Conservation (phyloP, 2,888 invertebrate species). For the Ptycholaimellus sp. region DNA sequence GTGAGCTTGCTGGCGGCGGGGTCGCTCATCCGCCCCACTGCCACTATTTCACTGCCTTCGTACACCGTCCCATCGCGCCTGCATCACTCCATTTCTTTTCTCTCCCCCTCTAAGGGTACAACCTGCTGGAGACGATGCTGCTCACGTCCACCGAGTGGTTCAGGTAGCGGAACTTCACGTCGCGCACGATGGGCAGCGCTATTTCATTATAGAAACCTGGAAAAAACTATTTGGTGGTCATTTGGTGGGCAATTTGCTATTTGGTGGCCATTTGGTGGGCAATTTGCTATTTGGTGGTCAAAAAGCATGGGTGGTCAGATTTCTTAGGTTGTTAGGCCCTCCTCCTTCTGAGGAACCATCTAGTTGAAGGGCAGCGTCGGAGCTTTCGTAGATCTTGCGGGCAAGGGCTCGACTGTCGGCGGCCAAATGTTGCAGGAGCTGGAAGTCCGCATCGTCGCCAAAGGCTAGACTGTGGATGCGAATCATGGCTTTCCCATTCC, state of each 20-base stretch:
- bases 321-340: too few species aligned
- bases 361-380: constrained; percentile 43
- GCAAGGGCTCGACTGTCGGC: constrained; percentile 43
- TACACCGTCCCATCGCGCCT: constrained; percentile 36
- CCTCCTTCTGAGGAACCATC: too few species aligned
- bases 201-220: constrained; percentile 38
- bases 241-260: too few species aligned
- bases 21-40: constrained; percentile 38
- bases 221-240: too few species aligned
- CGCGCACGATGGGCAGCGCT: constrained; percentile 42
- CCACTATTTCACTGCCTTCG: constrained; percentile 41
- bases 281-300: too few species aligned
- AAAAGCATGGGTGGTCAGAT: too few species aligned
- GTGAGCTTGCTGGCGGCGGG: too few species aligned
- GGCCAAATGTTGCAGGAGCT: constrained; percentile 42
- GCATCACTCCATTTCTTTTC: too few species aligned
- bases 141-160: constrained; percentile 11
- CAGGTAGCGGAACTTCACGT: constrained; percentile 41
- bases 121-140: constrained; percentile 30
- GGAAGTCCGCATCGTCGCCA: constrained; percentile 43
- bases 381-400: constrained; percentile 46
- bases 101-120: too few species aligned
- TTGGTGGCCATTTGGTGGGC: too few species aligned
- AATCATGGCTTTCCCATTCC: too few species aligned
- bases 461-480: constrained; percentile 42